Evolutionary conservation across 1,140 invertebrate genomes (phyloP), one percentile per base, ranked within the genome.

Genomic region (Ips nitidus): DNA sequence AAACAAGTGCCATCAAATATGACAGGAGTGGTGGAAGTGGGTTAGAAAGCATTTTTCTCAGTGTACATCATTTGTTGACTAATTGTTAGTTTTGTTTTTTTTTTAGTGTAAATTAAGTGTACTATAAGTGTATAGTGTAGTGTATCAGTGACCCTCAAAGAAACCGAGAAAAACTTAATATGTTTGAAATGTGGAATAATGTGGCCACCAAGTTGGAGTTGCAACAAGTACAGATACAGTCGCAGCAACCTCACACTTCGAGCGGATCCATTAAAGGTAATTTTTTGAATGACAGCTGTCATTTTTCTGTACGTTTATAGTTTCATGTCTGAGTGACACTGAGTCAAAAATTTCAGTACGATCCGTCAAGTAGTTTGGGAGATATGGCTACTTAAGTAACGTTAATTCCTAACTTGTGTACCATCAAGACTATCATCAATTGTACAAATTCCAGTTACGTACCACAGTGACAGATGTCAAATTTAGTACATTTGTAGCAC

Each of bases 181-280:
- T 92, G 90, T 92, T 91, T 85, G 90, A 92, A 84, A 91, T 92
- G 90, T 92, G 90, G 90, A 91, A 89, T 85, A 89, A 88, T 83
- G 90, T 91, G 79, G 89, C 86, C 84, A 89, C 88, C 41, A 92
- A 91, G 84, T 80, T 91, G 86, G 90, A 92, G 52, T 84, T 87
- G 81, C 85, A 86, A 73, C 87, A 88, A 80, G 83, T 82, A 73
- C 85, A 88, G 79, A 84, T 84, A 72, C 88, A 89, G 80, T 83
- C 85, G 52, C 90, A 91, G 78, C 88, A 89, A 75, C 88, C 88
- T 56, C 89, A 90, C 80, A 89, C 88, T 61, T 91, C 90, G 78
- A 90, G 89, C 83, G 90, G 90, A 84, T 91, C 90, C 81, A 91
- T 92, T 79, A 92, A 92, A 92, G 90, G 90, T 92, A 91, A 55